Evolutionary conservation across 2,797 vertebrate species (phyloP), one percentile per base, ranked within the genome.

Genomic region (Pelobates cultripes): DNA sequence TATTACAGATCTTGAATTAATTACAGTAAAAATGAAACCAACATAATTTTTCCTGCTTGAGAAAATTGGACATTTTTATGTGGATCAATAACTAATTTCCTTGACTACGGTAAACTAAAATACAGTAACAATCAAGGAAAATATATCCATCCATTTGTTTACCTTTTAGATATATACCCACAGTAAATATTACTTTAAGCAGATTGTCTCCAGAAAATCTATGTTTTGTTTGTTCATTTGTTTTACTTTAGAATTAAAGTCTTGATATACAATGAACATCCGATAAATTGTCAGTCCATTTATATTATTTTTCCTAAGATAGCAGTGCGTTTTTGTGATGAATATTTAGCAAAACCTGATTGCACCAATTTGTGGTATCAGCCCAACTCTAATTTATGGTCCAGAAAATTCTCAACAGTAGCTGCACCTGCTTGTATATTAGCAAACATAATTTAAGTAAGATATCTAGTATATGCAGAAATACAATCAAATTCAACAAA

Each of bases 1-100:
- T 41, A 57, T 60, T 82, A 83, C 74, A 10, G 53, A 83, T 78
- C 43, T 47, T 43, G 43, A 78, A 78, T 74, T 43, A 70, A 74
- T 83, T 70, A 78, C 43, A 70, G 53, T 10, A 78, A 74, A 57
- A 69, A 69, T 70, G 3, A 78, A 74, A 42, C 70, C 41, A 10
- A 28, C 15, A 70, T 78, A 47, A 77, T 78, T 80, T 69, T 53
- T 60, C 5, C 71, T 74, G 53, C 75, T 43, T 47, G 76, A 78
- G 81, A 83, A 73, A 83, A 78, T 73, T 78, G 71, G 76, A 73
- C 81, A 83, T 74, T 78, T 83, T 82, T 78, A 78, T 78, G 63
- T 74, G 81, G 70, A 83, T 83, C 81, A 83, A 83, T 83, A 83
- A 53, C 76, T 78, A 53, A 83, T 83, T 83, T 74, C 64, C 76